Percentiles rank a stretch among this genome's conserved stretches.
phyloP scores from a whole-genome alignment of 1,140 invertebrate genomes.

The Trypoxylus dichotomus region DNA sequence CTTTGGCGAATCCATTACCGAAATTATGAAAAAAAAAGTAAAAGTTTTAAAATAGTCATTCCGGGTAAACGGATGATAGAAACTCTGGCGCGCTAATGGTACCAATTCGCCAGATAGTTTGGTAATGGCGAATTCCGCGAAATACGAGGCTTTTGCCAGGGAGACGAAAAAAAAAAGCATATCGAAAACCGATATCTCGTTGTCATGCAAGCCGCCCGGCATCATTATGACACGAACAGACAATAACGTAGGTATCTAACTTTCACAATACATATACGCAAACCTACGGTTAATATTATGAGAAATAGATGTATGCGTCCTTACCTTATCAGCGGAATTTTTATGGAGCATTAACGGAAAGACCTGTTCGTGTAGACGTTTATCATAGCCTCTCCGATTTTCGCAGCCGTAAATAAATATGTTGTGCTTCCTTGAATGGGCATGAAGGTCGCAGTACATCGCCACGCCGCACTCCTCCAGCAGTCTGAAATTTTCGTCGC shows the following conservation, averaged over 20 bases:
- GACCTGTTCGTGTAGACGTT: conserved; percentile 81
- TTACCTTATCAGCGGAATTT: conserved; percentile 88
- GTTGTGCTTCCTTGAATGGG: conserved; percentile 92
- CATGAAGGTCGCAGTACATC: conserved; percentile 94
- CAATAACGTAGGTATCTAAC: neutral
- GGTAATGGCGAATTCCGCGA: neutral
- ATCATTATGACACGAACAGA: neutral
- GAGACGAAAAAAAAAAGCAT: neutral
- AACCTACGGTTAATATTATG: neutral
- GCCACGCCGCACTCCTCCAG: conserved; percentile 90
- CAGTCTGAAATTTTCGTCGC: conserved; percentile 58
- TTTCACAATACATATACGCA: too few relatives aligned
- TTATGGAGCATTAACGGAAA: conserved; percentile 92
- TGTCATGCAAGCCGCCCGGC: neutral
- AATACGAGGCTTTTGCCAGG: neutral
- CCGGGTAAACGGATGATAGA: neutral
- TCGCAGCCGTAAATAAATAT: conserved; percentile 97
- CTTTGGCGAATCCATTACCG: neutral
- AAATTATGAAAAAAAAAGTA: neutral
- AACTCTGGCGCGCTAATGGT: neutral
- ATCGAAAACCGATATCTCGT: neutral
- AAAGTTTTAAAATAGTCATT: too few relatives aligned
- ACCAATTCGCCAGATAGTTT: neutral
- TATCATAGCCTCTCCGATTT: conserved; percentile 76
- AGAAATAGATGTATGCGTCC: neutral